phyloP scores from a whole-genome alignment of 2,797 vertebrate genomes.

The Acropternis orthonyx region DNA sequence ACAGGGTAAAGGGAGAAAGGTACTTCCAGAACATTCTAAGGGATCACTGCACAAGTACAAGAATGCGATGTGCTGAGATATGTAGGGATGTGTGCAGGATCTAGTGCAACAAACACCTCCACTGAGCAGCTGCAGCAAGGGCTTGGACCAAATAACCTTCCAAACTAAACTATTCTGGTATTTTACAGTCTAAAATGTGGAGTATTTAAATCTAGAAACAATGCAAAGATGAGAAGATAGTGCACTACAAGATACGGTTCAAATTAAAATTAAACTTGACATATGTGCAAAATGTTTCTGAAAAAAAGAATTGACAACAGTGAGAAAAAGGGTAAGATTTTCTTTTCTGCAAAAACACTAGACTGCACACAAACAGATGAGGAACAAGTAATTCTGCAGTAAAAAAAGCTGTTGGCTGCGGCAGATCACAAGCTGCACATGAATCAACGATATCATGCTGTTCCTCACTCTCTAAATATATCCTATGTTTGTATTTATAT shows the following conservation, averaged over 20 bases:
- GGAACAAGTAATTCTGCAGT: constrained; percentile 24
- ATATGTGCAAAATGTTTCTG: background rate
- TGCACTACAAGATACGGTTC: fast-evolving
- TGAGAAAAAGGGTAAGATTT: background rate
- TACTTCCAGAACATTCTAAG: background rate
- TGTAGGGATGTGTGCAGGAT: background rate
- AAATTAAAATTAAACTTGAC: constrained; percentile 9
- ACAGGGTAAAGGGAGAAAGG: background rate
- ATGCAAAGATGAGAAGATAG: background rate
- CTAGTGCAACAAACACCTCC: background rate
- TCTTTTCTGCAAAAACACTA: background rate
- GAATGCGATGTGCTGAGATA: fast-evolving
- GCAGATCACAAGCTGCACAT: constrained; percentile 47
- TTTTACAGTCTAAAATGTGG: background rate
- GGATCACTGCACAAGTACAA: background rate
- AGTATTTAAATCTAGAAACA: background rate
- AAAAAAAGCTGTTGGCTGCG: constrained; percentile 1
- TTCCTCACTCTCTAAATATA: constrained; percentile 36
- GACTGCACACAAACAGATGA: constrained; percentile 4
- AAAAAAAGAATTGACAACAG: background rate
- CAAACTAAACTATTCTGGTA: background rate
- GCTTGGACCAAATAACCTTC: background rate
- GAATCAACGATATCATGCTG: constrained; percentile 43
- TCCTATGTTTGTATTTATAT: constrained; percentile 34
- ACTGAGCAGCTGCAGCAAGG: background rate